Base-by-base conservation (phyloP, 2,888 invertebrate genomes). In the Campoletis raptor region DNA sequence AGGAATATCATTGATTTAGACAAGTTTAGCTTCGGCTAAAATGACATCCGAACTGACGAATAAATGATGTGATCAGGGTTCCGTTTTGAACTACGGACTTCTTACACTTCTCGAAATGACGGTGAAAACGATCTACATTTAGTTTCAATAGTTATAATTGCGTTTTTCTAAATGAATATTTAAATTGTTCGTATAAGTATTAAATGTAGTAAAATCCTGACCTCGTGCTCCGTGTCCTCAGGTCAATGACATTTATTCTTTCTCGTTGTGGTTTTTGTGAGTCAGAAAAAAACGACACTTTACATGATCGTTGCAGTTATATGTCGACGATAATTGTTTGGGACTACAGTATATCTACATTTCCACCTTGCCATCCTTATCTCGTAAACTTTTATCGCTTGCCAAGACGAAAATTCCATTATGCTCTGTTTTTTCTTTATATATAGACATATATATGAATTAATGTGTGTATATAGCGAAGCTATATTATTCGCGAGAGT, bases 301-400 rank as follows among this genome's bases (percentile, higher is more conserved):
- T 42, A 10, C 12, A 54, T 57, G 37, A 61, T 61, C 42, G 10
- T 40, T 37, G 10, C 9, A 72, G 52, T 42, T 57, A 48, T 67
- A 72, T 57, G 67, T 76, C 78, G 83, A 88, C 83, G 87, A 89
- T 90, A 90, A 92, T 92, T 91, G 91, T 91, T 91, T 89, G 83
- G 87, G 88, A 89, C 24, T 89, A 83, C 30, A 3, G 86, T 86
- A 79, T 91, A 88, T 88, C 84, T 85, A 78, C 91, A 88, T 88
- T 37, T 48, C 15, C 21, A 78, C 21, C 66, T 64, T 69, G 64
- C 61, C 24, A 66, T 24, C 30, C 54, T 67, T 77, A 48, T 72
- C 42, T 30, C 12, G 72, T 45, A 73, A 64, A 64, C 76, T 52
- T 54, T 61, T 78, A 57, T 64, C 52, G 52, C 69, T 69, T 18